These are phyloP conservation scores for Podargus strigoides DNA, from an alignment of 2,797 vertebrate species.

Conservation along the genomic window DNA sequence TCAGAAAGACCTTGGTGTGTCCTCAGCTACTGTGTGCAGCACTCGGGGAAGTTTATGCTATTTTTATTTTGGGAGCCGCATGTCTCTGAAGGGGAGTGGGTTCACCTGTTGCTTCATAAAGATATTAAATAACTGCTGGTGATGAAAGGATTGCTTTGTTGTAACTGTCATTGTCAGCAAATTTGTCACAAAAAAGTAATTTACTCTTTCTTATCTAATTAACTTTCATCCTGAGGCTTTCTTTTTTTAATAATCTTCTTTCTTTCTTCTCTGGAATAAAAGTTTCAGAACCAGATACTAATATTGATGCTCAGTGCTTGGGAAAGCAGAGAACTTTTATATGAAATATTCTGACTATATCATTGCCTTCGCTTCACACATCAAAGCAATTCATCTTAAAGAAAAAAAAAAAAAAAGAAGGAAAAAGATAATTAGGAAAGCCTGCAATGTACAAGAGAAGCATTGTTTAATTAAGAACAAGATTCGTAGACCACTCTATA, in stretches of 20 bases:
- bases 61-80: not conserved
- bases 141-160: not conserved
- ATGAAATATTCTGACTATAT: not conserved
- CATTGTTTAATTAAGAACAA: conserved; percentile 53
- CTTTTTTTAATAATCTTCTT: not conserved
- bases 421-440: conserved; percentile 20
- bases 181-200: not conserved
- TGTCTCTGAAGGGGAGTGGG: not conserved
- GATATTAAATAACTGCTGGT: not conserved
- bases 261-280: not conserved
- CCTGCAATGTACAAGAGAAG: conserved; percentile 15
- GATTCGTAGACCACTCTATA: not conserved
- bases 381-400: not conserved
- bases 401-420: not conserved
- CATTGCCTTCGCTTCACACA: conserved; percentile 3
- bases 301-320: not conserved
- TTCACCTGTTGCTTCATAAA: not conserved
- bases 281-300: not conserved
- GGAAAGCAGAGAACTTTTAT: not conserved
- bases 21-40: not conserved
- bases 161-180: not conserved
- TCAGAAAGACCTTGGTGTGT: not conserved
- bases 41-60: not conserved
- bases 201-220: not conserved
- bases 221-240: not conserved